Conservation (phyloP, 2,888 invertebrate genomes). For the Calameuta idolon region DNA sequence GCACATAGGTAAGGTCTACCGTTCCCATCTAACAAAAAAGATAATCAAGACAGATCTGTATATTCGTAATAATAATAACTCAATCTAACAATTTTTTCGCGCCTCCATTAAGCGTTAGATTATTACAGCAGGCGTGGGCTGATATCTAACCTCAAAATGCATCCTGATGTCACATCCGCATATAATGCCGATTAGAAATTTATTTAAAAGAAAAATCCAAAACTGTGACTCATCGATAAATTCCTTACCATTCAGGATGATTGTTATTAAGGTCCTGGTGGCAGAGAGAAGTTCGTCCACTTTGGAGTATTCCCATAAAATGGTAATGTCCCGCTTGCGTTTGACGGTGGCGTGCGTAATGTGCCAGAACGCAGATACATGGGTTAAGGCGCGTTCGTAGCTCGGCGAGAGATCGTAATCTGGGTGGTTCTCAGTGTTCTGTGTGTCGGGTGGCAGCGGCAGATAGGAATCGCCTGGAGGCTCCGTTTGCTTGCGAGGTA, state of each 20-base stretch:
- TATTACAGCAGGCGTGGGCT: background rate
- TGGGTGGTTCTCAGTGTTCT: slow-evolving; percentile 48
- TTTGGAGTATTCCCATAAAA: background rate
- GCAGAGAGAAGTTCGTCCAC: background rate
- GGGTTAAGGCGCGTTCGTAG: slow-evolving; percentile 14
- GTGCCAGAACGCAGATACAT: slow-evolving; percentile 12
- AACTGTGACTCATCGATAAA: background rate
- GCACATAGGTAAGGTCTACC: background rate
- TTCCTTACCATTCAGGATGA: background rate
- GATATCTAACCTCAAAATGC: background rate
- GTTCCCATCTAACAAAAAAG: background rate
- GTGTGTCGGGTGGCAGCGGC: slow-evolving; percentile 51
- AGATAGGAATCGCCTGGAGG: slow-evolving; percentile 50
- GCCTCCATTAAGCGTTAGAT: background rate
- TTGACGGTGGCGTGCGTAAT: slow-evolving; percentile 8
- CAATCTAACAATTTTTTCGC: background rate
- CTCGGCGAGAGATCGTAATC: slow-evolving; percentile 42
- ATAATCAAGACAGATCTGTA: background rate
- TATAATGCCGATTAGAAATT: background rate
- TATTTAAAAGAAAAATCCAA: background rate
- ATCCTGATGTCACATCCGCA: background rate
- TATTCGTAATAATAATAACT: background rate
- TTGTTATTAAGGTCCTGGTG: background rate
- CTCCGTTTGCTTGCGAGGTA: slow-evolving; percentile 26
- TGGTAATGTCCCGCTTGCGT: slow-evolving; percentile 2